Percentiles rank a stretch among this genome's conserved stretches.
phyloP scores from a whole-genome alignment of 2,888 invertebrate species.

The Invenusta paracnida region DNA sequence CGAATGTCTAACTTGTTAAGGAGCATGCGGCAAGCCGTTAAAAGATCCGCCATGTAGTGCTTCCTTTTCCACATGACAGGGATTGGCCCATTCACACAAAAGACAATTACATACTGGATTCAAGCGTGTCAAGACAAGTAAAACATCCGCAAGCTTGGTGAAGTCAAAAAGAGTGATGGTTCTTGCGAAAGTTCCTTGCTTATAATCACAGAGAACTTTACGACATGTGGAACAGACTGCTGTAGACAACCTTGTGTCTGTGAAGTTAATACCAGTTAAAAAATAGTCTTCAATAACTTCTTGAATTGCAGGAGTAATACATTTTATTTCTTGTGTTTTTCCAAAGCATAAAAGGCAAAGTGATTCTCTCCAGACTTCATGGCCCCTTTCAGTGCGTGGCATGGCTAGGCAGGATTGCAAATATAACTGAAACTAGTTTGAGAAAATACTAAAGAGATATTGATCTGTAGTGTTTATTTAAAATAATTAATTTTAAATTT shows the following conservation, averaged over 20 bases:
- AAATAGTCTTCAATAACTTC: background rate
- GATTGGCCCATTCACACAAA: background rate
- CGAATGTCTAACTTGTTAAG: background rate
- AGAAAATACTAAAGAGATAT: background rate
- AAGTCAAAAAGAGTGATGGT: background rate
- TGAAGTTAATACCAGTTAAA: background rate
- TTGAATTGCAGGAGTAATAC: background rate
- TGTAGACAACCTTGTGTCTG: background rate
- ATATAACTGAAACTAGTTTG: too few relatives aligned
- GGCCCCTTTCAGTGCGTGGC: too few relatives aligned
- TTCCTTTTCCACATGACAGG: constrained; percentile 19
- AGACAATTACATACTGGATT: background rate
- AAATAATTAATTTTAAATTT: too few relatives aligned
- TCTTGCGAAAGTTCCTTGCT: background rate
- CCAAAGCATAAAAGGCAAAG: background rate
- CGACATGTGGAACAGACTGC: background rate
- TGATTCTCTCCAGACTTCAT: background rate
- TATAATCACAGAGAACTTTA: background rate
- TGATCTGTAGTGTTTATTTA: background rate
- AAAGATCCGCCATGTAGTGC: background rate
- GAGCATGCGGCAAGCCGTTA: background rate
- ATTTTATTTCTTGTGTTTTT: background rate
- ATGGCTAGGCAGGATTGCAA: background rate
- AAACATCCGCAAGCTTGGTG: background rate
- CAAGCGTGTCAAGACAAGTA: background rate